A percentile compares a stretch with the other conserved stretches of the same genome.
Evolutionary conservation across 2,113 vertebrate species (phyloP).

Genomic region (Podarcis raffonei): DNA sequence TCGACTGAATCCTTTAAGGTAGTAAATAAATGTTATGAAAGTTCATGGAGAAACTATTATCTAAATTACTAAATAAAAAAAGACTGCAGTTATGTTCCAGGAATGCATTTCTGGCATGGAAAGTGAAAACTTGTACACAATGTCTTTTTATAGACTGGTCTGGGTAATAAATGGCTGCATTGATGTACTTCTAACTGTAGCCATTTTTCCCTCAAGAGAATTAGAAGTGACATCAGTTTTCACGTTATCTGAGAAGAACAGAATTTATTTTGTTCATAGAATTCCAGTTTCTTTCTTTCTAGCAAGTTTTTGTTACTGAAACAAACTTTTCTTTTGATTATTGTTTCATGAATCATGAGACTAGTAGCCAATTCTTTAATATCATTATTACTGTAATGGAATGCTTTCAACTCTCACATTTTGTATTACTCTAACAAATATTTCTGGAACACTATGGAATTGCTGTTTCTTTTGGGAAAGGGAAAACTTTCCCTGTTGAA

Average conservation of each 20-base stretch:
- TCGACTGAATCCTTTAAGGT: conserved; percentile 65
- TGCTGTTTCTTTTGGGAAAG: conserved; percentile 34
- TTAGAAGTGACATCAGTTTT: conserved; percentile 80
- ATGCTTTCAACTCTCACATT: conserved; percentile 36
- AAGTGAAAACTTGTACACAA: conserved; percentile 71
- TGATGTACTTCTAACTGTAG: conserved; percentile 70
- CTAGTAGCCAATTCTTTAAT: conserved; percentile 32
- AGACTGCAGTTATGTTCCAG: conserved; percentile 68
- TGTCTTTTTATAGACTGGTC: conserved; percentile 78
- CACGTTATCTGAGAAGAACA: conserved; percentile 72
- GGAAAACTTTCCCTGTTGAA: conserved; percentile 33
- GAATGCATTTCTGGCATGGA: conserved; percentile 75
- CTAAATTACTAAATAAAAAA: conserved; percentile 74
- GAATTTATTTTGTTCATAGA: conserved; percentile 72
- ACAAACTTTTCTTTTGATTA: conserved; percentile 76
- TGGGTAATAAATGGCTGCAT: conserved; percentile 73
- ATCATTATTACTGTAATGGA: neutral
- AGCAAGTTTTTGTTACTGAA: conserved; percentile 65
- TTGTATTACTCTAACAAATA: neutral
- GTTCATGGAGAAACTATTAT: conserved; percentile 74
- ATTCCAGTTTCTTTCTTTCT: conserved; percentile 59
- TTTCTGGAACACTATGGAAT: conserved; percentile 51
- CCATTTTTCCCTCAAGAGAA: conserved; percentile 69
- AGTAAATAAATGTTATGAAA: conserved; percentile 80
- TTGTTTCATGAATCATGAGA: conserved; percentile 64